These are phyloP conservation scores for Pemphigus obesinymphae DNA, from an alignment of 1,140 invertebrate species.

Conservation along the genomic window DNA sequence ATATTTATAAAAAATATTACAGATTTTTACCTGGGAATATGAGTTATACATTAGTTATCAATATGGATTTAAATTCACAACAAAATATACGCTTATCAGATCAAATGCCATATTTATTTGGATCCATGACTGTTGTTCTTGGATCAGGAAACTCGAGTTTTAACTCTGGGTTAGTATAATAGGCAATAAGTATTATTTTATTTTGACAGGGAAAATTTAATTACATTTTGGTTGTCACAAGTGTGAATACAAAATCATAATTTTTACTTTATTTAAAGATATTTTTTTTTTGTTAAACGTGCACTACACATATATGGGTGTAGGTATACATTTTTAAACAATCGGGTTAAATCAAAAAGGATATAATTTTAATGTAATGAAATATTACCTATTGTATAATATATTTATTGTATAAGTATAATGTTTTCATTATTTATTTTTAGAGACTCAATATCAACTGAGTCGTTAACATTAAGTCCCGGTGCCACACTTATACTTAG, in stretches of 20 bases:
- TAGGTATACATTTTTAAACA: too few species aligned
- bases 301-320: too few species aligned
- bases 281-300: too few species aligned
- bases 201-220: too few species aligned
- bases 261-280: too few species aligned
- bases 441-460: background rate
- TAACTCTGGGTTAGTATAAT: slow-evolving; percentile 1
- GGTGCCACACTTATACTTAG: background rate
- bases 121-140: background rate
- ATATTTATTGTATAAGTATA: background rate
- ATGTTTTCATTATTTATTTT: background rate
- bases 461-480: background rate
- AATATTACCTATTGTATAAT: background rate
- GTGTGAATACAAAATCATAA: too few species aligned
- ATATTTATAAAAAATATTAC: too few species aligned
- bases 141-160: slow-evolving; percentile 11
- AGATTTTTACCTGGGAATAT: background rate
- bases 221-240: too few species aligned
- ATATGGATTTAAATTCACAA: background rate
- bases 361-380: too few species aligned
- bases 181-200: too few species aligned
- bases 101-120: background rate
- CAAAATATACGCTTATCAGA: background rate
- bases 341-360: too few species aligned
- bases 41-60: background rate